A percentile compares a stretch with the other conserved stretches of the same genome.
Conservation (phyloP, 2,888 invertebrate genomes). For the Drosophila yooni region DNA sequence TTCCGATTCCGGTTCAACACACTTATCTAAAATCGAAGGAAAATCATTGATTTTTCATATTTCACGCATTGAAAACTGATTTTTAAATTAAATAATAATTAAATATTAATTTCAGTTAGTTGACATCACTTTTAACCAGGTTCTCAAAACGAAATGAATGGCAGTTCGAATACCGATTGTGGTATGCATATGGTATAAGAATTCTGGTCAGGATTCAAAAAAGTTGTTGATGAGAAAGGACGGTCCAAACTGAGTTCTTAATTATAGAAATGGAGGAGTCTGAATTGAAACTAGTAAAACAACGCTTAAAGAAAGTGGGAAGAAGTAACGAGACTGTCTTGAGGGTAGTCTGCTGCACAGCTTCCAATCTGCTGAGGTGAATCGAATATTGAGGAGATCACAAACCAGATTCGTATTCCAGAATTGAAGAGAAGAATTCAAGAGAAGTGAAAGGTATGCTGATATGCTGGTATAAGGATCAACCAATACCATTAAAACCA, state of each 20-base stretch:
- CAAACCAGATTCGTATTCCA: accelerated
- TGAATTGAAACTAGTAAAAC: not conserved
- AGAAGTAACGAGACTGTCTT: not conserved
- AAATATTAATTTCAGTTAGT: not conserved
- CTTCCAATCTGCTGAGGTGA: not conserved
- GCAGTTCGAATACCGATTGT: too few relatives aligned
- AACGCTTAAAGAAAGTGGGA: too few relatives aligned
- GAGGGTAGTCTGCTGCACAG: not conserved
- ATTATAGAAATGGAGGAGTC: too few relatives aligned
- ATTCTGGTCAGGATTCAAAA: too few relatives aligned
- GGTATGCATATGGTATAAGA: too few relatives aligned
- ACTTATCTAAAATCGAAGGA: not conserved
- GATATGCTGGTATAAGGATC: not conserved
- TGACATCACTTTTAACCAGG: too few relatives aligned
- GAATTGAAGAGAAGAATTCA: not conserved
- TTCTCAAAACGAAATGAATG: too few relatives aligned
- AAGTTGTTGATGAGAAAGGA: too few relatives aligned
- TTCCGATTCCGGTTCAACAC: not conserved
- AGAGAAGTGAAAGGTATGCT: not conserved
- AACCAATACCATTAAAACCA: not conserved
- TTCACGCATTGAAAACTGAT: not conserved
- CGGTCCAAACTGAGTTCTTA: not conserved
- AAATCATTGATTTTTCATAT: not conserved
- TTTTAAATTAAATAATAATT: not conserved
- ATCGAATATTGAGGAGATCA: not conserved